Evolutionary conservation across 2,888 invertebrate species (phyloP).

Genomic region (Asteroscopus sphinx): DNA sequence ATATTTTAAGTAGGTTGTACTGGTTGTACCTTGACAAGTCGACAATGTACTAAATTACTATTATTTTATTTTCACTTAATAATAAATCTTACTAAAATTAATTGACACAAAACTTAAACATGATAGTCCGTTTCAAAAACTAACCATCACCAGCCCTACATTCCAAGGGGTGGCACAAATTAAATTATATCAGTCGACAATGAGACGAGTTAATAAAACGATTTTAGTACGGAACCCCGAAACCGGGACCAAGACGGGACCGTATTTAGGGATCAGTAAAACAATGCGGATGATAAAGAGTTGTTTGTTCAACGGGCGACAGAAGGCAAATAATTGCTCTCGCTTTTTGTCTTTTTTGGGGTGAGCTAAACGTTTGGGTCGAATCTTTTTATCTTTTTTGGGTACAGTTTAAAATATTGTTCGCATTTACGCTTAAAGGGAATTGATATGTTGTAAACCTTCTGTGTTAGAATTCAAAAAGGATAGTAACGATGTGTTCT

Average conservation of each 20-base stretch:
- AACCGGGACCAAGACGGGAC: constrained; percentile 70
- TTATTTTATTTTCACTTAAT: too few relatives aligned
- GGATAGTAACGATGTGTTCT: not conserved
- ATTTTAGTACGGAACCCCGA: constrained; percentile 81
- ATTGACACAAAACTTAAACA: not conserved
- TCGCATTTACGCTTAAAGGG: constrained; percentile 33
- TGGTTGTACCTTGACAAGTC: too few relatives aligned
- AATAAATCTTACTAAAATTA: not conserved
- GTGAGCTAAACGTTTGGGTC: constrained; percentile 59
- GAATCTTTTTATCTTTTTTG: constrained; percentile 50
- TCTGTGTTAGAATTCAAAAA: constrained; percentile 33
- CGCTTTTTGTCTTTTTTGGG: constrained; percentile 68
- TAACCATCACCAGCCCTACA: constrained; percentile 68
- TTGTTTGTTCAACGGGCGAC: constrained; percentile 81
- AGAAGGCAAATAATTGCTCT: constrained; percentile 83
- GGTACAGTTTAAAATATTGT: constrained; percentile 60
- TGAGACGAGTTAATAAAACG: constrained; percentile 89
- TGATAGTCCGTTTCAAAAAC: not conserved
- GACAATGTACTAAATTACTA: too few relatives aligned
- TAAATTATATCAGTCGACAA: constrained; percentile 87
- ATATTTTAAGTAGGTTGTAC: too few relatives aligned
- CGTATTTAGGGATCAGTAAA: constrained; percentile 78
- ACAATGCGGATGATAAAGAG: constrained; percentile 83
- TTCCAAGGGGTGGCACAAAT: constrained; percentile 79
- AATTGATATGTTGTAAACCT: constrained; percentile 45